Base-by-base conservation (phyloP, 2,797 vertebrate genomes). In the Halcyon chelicuti region DNA sequence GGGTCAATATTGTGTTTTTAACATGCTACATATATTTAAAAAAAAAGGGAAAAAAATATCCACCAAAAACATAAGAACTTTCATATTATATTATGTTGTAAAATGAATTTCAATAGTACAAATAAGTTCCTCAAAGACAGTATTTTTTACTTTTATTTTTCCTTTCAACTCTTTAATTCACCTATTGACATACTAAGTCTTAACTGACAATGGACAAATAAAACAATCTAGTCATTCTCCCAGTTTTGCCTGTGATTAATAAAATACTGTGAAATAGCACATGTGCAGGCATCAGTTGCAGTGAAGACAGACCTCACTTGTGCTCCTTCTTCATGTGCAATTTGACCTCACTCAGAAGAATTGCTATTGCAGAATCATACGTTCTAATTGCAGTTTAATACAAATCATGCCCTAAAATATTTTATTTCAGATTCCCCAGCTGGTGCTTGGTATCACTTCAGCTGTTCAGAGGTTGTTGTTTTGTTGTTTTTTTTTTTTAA, bases 401-500 rank as follows among this genome's bases (percentile, higher is more conserved):
- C 96, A 97, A 95, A 97, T 95, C 88, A 93, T 79, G 87, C 81
- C 89, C 82, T 95, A 93, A 97, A 92, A 96, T 97, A 98, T 97
- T 98, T 98, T 82, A 97, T 96, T 97, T 97, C 95, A 96, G 92
- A 97, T 96, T 96, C 78, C 76, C 90, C 95, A 98, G 97, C 95
- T 97, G 97, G 94, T 90, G 82, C 67, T 97, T 91, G 88, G 76
- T 97, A 92, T 96, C 96, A 97, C 86, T 97, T 98, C 96, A 97
- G 97, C 97, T 98, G 96, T 94, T 98, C 83, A 77, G 88, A 74
- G 16, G 40, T n/a, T n/a, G n/a, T n/a, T n/a, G n/a, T n/a, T n/a
- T n/a, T n/a, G n/a, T n/a, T n/a, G 31, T n/a, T 42, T 42, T 17
- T 83, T 75, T 72, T 80, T 76, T 89, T 67, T 47, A 76, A 93